Conservation (phyloP, 2,888 invertebrate genomes). For the Agapetus fuscipes region DNA sequence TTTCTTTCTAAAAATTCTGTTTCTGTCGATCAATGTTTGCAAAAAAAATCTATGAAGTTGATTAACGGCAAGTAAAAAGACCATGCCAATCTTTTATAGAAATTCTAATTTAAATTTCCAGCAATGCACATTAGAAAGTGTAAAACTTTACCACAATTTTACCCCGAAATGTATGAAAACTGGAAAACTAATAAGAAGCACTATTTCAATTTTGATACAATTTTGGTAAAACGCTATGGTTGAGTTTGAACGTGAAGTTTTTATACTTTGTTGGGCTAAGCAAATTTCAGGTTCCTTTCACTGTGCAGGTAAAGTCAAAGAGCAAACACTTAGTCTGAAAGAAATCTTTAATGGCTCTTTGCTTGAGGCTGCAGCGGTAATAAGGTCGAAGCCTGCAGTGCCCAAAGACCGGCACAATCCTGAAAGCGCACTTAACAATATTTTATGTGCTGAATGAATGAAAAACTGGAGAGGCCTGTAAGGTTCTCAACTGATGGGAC, state of each 20-base stretch:
- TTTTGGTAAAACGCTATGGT: no score
- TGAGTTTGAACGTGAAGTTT: background rate
- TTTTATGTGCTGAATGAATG: background rate
- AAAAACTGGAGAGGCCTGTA: slow-evolving; percentile 3
- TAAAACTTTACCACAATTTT: no score
- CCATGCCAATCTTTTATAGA: no score
- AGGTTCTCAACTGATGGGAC: slow-evolving; percentile 3
- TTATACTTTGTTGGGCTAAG: background rate
- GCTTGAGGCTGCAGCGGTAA: background rate
- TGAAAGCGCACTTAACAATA: slow-evolving; percentile 1
- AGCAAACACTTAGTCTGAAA: slow-evolving; percentile 5
- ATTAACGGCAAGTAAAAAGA: no score
- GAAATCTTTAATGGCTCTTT: slow-evolving; percentile 4
- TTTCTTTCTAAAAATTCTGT: no score
- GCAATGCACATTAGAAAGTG: no score
- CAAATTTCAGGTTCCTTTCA: background rate
- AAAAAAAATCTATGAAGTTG: no score
- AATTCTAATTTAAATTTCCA: no score
- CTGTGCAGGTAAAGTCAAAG: background rate
- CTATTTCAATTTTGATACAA: no score
- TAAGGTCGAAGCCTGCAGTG: background rate
- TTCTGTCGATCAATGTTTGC: no score
- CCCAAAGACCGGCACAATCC: slow-evolving; percentile 1
- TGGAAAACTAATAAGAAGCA: no score
- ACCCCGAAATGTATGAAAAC: no score